A percentile compares a stretch with the other conserved stretches of the same genome.
Evolutionary conservation across 30 jellyfish, hydroid and myxozoan species (phyloP).

Genomic region (Rhopilema esculentum): DNA sequence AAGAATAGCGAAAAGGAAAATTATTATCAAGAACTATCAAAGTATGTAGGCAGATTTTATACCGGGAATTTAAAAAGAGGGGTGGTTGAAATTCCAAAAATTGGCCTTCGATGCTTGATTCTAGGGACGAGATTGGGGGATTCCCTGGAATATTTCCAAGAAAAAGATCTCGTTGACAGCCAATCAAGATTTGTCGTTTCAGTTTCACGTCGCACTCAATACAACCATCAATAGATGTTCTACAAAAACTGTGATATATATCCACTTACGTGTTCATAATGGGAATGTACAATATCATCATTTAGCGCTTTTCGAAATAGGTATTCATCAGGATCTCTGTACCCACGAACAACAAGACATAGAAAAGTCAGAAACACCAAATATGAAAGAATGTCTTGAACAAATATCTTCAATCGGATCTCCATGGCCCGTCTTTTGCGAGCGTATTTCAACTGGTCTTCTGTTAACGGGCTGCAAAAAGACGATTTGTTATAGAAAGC

Average conservation of each 20-base stretch:
- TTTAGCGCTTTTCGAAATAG: slow-evolving; percentile 49
- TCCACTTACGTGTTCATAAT: slow-evolving; percentile 33
- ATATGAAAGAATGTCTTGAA: slow-evolving; percentile 69
- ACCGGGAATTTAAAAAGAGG: background rate
- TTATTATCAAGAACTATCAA: no score
- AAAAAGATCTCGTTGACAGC: no score
- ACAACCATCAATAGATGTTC: no score
- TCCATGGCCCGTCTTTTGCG: slow-evolving; percentile 68
- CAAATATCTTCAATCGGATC: slow-evolving; percentile 35
- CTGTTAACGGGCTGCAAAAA: slow-evolving; percentile 65
- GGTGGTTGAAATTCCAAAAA: background rate
- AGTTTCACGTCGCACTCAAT: background rate
- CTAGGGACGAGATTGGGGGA: no score
- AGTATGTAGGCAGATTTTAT: background rate
- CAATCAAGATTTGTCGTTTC: background rate
- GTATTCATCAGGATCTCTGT: slow-evolving; percentile 74
- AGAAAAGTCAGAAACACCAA: slow-evolving; percentile 65
- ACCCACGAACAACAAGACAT: slow-evolving; percentile 65
- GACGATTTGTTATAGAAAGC: background rate
- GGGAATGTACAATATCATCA: slow-evolving; percentile 48
- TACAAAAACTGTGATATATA: background rate
- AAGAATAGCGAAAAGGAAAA: no score
- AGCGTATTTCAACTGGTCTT: slow-evolving; percentile 59
- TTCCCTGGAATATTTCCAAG: no score
- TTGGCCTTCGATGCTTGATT: no score